phyloP scores from a whole-genome alignment of 2,113 vertebrate species.

The Diadophis punctatus region DNA sequence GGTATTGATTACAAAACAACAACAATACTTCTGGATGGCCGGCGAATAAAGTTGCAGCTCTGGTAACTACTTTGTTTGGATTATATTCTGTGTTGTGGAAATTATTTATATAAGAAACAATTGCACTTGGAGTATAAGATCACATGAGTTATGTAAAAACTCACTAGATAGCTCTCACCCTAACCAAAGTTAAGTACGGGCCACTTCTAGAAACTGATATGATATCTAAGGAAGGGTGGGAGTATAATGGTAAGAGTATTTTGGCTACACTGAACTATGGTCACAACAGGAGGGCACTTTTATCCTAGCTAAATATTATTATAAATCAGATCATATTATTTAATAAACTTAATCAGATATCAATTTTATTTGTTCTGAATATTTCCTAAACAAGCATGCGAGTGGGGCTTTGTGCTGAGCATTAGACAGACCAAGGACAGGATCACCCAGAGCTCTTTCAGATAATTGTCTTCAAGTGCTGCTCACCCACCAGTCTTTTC shows the following conservation, averaged over 20 bases:
- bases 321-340: background rate
- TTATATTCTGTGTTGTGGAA: background rate
- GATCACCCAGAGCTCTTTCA: background rate
- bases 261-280: background rate
- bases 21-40: constrained; percentile 81
- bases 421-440: background rate
- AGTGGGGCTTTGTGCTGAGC: background rate
- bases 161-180: background rate
- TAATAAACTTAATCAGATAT: background rate
- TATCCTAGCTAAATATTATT: background rate
- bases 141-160: background rate
- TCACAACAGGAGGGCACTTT: background rate
- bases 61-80: constrained; percentile 65
- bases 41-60: constrained; percentile 84
- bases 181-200: background rate
- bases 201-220: background rate
- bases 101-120: background rate
- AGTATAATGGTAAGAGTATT: background rate
- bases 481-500: background rate
- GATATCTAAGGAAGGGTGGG: background rate
- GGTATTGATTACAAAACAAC: constrained; percentile 87
- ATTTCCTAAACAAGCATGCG: background rate
- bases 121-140: background rate
- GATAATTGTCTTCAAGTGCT: background rate
- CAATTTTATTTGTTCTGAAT: background rate